Evolutionary conservation across 1,140 invertebrate species (phyloP), one percentile per base, ranked within the genome.

Genomic region (Bactericera cockerelli): DNA sequence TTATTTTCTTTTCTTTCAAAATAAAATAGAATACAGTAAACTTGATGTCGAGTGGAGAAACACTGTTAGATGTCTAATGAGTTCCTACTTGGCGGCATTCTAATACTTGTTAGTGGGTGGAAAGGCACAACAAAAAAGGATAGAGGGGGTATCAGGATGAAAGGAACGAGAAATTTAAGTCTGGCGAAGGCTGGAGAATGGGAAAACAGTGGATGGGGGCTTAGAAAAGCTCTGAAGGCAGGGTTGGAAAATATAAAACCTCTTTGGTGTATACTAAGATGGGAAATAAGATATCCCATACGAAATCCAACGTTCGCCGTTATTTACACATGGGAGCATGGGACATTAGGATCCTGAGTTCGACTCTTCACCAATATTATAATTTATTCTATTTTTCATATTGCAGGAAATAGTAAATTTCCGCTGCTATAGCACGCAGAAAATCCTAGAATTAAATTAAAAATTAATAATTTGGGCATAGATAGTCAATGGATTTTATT

Each of bases 61-160:
- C 42, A 49, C 42, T 49, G 42, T 49, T 49, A 49, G 42, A 49
- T 16, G 19, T 31, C 28, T 49, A 49, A 49, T 49, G 42, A 49
- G 42, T 6, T 10, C 42, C 22, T 49, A 22, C n/a, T 57, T 57
- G 26, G 56, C 26, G 25, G 21, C 25, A 36, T 57, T 57, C 33
- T 57, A 31, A 36, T 26, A 57, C 26, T 57, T 31, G 56, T 57
- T 57, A 57, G 26, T 31, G 56, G 56, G 42, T 49, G 42, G 42
- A 49, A 49, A 49, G 42, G 42, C n/a, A 22, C 22, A 22, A 10
- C n/a, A 49, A 49, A 22, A 49, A 16, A 22, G 42, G 42, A n/a
- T 19, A 22, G 22, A 22, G 42, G 22, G 22, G 22, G 42, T 49
- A 49, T 49, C 22, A 49, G 42, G 42, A 49, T 49, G 19, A 49